A percentile compares a stretch with the other conserved stretches of the same genome.
Conservation (phyloP, 1,140 invertebrate genomes). For the Protaetia brevitarsis region DNA sequence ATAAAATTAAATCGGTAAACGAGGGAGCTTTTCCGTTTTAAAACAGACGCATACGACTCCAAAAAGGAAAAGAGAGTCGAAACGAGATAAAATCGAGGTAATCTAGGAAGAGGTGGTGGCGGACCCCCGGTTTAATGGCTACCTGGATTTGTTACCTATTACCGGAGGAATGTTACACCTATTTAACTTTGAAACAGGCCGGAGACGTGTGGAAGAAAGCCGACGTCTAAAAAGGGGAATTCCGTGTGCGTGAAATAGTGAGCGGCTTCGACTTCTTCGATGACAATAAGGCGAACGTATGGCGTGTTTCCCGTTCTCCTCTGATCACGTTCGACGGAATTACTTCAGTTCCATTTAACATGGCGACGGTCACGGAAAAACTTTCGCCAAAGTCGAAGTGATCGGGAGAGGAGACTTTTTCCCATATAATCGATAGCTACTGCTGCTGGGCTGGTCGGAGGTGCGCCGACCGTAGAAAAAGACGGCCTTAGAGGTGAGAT, state of each 20-base stretch:
- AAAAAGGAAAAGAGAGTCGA: neutral
- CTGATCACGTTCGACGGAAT: constrained; percentile 43
- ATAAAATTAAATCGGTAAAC: constrained; percentile 7
- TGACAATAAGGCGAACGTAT: constrained; percentile 31
- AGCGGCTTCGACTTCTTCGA: constrained; percentile 16
- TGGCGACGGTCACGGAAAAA: constrained; percentile 32
- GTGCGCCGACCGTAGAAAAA: constrained; percentile 14
- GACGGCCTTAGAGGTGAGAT: neutral
- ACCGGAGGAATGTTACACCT: constrained; percentile 48
- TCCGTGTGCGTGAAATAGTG: constrained; percentile 14
- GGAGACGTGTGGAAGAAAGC: neutral
- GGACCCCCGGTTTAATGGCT: constrained; percentile 23
- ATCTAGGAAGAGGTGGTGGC: constrained; percentile 8
- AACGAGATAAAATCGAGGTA: constrained; percentile 9
- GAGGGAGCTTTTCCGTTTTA: neutral
- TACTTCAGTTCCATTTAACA: constrained; percentile 47
- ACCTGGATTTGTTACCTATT: constrained; percentile 43
- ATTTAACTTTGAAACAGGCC: constrained; percentile 46
- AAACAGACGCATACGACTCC: neutral
- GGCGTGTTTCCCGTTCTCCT: constrained; percentile 31
- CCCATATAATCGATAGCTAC: constrained; percentile 28
- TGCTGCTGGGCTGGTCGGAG: constrained; percentile 13
- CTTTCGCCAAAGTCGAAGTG: constrained; percentile 27
- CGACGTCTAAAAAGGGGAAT: constrained; percentile 36
- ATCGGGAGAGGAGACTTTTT: constrained; percentile 29